phyloP scores from a whole-genome alignment of 37 sponge, comb jelly and placozoan species.

The Eunapius fragilis region DNA sequence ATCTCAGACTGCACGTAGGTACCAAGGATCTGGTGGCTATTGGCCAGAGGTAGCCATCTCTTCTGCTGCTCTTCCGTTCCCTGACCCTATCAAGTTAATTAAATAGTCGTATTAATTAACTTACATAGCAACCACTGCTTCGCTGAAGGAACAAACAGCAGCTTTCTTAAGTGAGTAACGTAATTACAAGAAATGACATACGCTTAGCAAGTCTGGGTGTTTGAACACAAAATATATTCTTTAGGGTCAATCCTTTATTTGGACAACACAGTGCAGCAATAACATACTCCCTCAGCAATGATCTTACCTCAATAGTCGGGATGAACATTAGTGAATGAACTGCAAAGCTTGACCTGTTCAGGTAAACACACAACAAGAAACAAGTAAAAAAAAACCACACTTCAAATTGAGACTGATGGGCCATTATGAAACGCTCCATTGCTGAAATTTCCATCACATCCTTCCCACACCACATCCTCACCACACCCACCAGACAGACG shows the following conservation, averaged over 20 bases:
- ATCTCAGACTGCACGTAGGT: slow-evolving; percentile 94
- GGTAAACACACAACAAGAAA: too few species aligned
- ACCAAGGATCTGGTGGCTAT: slow-evolving; percentile 75
- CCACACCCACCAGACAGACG: too few species aligned
- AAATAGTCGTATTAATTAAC: neutral
- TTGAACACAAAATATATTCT: neutral
- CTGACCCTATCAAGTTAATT: slow-evolving; percentile 46
- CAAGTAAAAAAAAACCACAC: too few species aligned
- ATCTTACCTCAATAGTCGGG: slow-evolving; percentile 76
- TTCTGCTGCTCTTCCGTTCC: slow-evolving; percentile 83
- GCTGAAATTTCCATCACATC: too few species aligned
- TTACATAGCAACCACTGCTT: neutral
- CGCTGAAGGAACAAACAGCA: too few species aligned
- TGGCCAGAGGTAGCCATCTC: slow-evolving; percentile 82
- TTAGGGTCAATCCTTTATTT: too few species aligned
- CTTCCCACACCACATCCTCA: neutral
- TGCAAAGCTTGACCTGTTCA: neutral
- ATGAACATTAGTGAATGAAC: slow-evolving; percentile 66
- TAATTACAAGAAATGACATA: too few species aligned
- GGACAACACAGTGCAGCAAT: too few species aligned
- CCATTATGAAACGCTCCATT: too few species aligned
- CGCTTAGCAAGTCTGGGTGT: neutral
- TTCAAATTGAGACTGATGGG: too few species aligned
- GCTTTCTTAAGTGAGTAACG: too few species aligned
- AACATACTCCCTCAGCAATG: too few species aligned